Conservation (phyloP, 2,888 invertebrate species). For the Agonopterix subpropinquella region DNA sequence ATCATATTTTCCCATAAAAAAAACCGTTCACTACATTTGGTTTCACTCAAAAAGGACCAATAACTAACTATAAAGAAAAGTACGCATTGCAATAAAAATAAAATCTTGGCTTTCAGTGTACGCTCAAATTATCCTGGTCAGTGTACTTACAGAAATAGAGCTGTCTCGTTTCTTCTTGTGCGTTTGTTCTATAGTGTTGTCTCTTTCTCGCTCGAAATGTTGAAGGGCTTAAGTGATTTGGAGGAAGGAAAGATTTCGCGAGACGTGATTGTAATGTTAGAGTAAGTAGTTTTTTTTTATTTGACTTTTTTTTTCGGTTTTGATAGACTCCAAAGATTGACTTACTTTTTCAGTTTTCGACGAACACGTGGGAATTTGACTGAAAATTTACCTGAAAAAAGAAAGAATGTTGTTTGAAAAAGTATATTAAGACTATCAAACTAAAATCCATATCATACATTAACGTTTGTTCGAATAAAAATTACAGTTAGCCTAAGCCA, state of each 20-base stretch:
- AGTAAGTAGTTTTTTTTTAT: constrained; percentile 22
- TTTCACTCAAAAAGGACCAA: constrained; percentile 30
- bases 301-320: not conserved
- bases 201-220: constrained; percentile 16
- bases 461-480: too few relatives aligned
- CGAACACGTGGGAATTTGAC: too few relatives aligned
- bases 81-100: constrained; percentile 60
- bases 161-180: constrained; percentile 20
- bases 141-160: constrained; percentile 14
- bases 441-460: too few relatives aligned
- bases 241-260: constrained; percentile 37
- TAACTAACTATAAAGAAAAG: constrained; percentile 33
- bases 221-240: constrained; percentile 38
- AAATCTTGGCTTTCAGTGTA: constrained; percentile 41
- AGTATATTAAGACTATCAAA: too few relatives aligned
- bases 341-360: too few relatives aligned
- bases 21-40: constrained; percentile 5
- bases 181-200: constrained; percentile 7
- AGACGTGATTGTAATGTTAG: constrained; percentile 42
- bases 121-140: constrained; percentile 26
- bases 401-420: too few relatives aligned
- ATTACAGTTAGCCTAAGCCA: too few relatives aligned
- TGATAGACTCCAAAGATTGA: too few relatives aligned
- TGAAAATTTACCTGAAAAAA: too few relatives aligned
- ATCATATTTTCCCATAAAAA: constrained; percentile 30